Conservation (phyloP, 2,888 invertebrate genomes). For the Quadriops clusia region DNA sequence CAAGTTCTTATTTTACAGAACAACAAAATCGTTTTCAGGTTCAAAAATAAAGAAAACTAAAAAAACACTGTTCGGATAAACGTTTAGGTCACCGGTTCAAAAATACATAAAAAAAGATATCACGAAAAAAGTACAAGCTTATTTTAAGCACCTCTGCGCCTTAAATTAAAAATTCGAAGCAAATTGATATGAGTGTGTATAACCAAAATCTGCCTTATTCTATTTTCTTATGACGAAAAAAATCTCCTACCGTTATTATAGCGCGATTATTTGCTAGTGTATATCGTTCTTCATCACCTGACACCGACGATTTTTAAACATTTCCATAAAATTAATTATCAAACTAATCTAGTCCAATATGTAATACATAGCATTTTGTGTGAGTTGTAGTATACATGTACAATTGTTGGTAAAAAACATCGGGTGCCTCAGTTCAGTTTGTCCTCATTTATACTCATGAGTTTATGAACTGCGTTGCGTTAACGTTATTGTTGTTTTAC, state of each 20-base stretch:
- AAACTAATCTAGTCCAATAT: constrained; percentile 41
- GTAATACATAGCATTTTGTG: constrained; percentile 43
- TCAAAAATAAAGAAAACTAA: constrained; percentile 10
- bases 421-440: constrained; percentile 35
- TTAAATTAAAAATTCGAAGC: constrained; percentile 43
- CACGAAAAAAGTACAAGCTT: constrained; percentile 60
- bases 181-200: constrained; percentile 45
- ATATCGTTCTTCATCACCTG: constrained; percentile 34
- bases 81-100: constrained; percentile 46
- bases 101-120: constrained; percentile 41
- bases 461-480: constrained; percentile 28
- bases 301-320: constrained; percentile 39
- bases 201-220: constrained; percentile 60
- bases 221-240: constrained; percentile 48
- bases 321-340: constrained; percentile 36
- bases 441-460: constrained; percentile 22
- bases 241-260: constrained; percentile 43
- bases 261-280: constrained; percentile 40
- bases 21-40: too few species aligned
- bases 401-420: constrained; percentile 40
- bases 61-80: constrained; percentile 37
- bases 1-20: too few species aligned
- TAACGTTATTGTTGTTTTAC: constrained; percentile 29
- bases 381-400: constrained; percentile 46
- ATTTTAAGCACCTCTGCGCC: constrained; percentile 63